Conservation (phyloP, 2,797 vertebrate species). For the Xenentodon cancila region DNA sequence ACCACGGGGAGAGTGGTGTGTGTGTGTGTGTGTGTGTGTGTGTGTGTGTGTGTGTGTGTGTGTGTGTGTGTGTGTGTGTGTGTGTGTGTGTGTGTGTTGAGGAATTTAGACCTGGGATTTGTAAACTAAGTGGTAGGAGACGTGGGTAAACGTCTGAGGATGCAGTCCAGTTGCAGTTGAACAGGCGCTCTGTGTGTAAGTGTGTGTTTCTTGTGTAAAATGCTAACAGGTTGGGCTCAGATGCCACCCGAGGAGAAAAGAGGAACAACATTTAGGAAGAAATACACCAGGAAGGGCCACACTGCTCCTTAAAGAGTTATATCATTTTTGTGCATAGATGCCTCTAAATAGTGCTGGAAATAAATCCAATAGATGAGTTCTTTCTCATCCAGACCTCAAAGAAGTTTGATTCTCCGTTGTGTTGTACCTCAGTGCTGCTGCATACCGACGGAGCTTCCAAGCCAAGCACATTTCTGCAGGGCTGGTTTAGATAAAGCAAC, state of each 20-base stretch:
- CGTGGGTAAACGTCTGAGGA: conserved; percentile 59
- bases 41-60: conserved; percentile 11
- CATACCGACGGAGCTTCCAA: conserved; percentile 22
- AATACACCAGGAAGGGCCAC: conserved; percentile 60
- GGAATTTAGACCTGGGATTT: conserved; percentile 56
- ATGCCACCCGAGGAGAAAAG: conserved; percentile 59
- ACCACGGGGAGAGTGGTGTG: conserved; percentile 27
- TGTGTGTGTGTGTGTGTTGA: conserved; percentile 6
- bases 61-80: not conserved
- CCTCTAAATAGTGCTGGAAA: conserved; percentile 14
- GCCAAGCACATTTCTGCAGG: conserved; percentile 58
- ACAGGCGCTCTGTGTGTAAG: conserved; percentile 22
- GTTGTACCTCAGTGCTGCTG: conserved; percentile 18
- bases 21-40: conserved; percentile 1
- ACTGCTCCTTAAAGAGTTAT: conserved; percentile 24
- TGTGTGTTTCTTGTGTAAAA: conserved; percentile 44
- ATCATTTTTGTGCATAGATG: conserved; percentile 19
- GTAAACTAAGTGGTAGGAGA: conserved; percentile 60
- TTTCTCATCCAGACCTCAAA: not conserved
- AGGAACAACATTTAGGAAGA: conserved; percentile 63
- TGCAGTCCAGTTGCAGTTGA: conserved; percentile 48
- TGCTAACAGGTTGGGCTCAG: conserved; percentile 65
- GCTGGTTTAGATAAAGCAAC: conserved; percentile 56
- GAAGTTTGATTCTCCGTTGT: conserved; percentile 14
- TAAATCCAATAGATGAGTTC: no score